Evolutionary conservation across 2,888 invertebrate genomes (phyloP), one percentile per base, ranked within the genome.

Genomic region (Perdita meconis): DNA sequence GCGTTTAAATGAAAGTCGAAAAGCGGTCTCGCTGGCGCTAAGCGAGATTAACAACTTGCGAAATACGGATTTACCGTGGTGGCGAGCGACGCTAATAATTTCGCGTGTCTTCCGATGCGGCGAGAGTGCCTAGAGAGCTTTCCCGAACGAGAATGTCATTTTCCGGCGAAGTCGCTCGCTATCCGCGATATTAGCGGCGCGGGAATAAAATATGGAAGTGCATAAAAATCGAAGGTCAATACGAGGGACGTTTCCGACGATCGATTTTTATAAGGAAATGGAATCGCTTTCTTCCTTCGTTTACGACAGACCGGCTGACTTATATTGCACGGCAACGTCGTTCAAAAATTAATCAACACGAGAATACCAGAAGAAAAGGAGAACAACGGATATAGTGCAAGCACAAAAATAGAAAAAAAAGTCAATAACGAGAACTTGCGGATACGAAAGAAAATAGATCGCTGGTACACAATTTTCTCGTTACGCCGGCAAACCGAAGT

Each of bases 61-160:
- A 71, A 56, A 71, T 75, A 36, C 55, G 60, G 60, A 61, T 61
- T 60, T 65, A 57, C 16, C 24, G 38, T 24, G 2, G 13, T 12
- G 64, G 26, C 26, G 53, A 12, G 26, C 10, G 6, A 22, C 8
- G 22, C 12, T 22, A 19, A 3, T 16, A 19, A 56, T 68, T 51
- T 57, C 50, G 36, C 19, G 16, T 0, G 24, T 12, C 13, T 19
- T 19, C 2, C 47, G n/a, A 19, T 8, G 3, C 10, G 19, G 47
- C 22, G 10, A 10, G 47, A 47, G 47, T 47, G 16, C 30, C 16
- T 12, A 1, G 10, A n/a, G n/a, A 13, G 55, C 44, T 30, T 26
- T 16, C 34, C 30, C 8, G 30, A 19, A 22, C 22, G 30, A 30
- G 26, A 30, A 50, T 60, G 10, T 4, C 12, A 60, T 34, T 55